Evolutionary conservation across 2,113 vertebrate species (phyloP).

Genomic region (Lamprologus callipterus): DNA sequence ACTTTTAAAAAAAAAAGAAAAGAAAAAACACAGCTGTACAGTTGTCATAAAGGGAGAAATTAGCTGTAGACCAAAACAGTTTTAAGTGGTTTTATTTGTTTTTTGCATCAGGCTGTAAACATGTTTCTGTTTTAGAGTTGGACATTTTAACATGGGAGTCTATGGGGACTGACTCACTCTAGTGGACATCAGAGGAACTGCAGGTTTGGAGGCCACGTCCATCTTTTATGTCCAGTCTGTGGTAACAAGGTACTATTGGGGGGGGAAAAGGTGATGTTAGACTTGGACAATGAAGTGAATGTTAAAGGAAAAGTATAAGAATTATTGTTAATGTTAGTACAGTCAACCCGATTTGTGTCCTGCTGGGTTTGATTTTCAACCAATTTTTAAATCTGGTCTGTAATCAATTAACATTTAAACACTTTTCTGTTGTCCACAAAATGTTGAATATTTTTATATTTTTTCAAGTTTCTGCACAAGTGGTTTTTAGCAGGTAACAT

Average conservation of each 20-base stretch:
- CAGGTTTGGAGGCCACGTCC: not conserved
- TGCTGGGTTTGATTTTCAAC: not conserved
- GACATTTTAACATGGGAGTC: not conserved
- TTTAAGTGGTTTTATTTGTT: not conserved
- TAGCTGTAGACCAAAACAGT: not conserved
- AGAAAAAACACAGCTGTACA: not conserved
- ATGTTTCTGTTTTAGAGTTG: not conserved
- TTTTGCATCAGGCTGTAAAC: not conserved
- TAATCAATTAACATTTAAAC: not conserved
- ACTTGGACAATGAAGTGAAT: not conserved
- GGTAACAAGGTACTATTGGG: not conserved
- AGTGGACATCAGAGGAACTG: not conserved
- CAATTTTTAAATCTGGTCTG: not conserved
- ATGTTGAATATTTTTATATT: not conserved
- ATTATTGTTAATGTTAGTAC: not conserved
- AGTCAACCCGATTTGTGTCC: not conserved
- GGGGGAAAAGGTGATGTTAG: rapidly evolving
- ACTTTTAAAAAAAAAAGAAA: not conserved
- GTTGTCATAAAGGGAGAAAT: not conserved
- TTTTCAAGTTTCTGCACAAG: not conserved
- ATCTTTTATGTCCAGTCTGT: not conserved
- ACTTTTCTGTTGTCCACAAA: not conserved
- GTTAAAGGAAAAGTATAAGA: not conserved
- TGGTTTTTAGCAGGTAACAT: not conserved
- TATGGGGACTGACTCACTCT: not conserved